phyloP scores from a whole-genome alignment of 2,797 vertebrate species.

The Mormyrops attenuatus region DNA sequence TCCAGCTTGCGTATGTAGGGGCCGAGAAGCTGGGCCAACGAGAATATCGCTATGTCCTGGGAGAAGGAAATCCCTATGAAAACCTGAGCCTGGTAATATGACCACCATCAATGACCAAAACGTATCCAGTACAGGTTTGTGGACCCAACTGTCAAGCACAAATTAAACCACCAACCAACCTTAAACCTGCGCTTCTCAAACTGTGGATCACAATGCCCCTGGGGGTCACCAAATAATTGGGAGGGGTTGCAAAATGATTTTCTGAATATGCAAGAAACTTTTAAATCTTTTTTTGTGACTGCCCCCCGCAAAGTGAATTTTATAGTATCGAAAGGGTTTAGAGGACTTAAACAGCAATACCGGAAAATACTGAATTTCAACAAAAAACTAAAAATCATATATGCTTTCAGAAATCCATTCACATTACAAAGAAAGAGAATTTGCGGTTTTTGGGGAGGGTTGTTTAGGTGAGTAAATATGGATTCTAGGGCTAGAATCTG shows the following conservation, averaged over 20 bases:
- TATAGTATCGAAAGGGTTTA: not conserved
- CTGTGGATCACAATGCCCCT: not conserved
- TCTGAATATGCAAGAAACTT: not conserved
- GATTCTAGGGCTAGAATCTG: not conserved
- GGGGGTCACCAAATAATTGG: not conserved
- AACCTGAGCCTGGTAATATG: not conserved
- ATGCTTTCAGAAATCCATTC: not conserved
- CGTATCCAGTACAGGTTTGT: not conserved
- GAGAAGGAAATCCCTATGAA: not conserved
- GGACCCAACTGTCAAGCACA: not conserved
- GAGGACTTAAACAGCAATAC: not conserved
- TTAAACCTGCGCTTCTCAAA: not conserved
- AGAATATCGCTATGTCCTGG: conserved; percentile 62
- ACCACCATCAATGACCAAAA: not conserved
- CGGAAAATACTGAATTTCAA: not conserved
- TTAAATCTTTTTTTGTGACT: not conserved
- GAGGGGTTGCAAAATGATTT: not conserved
- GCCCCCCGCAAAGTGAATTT: too few species aligned
- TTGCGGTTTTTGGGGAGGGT: not conserved
- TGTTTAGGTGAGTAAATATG: not conserved
- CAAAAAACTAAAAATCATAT: not conserved
- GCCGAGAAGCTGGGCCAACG: conserved; percentile 57
- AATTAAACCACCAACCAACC: not conserved
- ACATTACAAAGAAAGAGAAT: not conserved
- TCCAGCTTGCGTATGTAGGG: conserved; percentile 63